These are phyloP conservation scores for Latrodectus hesperus DNA, from an alignment of 2,888 invertebrate genomes.

Conservation along the genomic window DNA sequence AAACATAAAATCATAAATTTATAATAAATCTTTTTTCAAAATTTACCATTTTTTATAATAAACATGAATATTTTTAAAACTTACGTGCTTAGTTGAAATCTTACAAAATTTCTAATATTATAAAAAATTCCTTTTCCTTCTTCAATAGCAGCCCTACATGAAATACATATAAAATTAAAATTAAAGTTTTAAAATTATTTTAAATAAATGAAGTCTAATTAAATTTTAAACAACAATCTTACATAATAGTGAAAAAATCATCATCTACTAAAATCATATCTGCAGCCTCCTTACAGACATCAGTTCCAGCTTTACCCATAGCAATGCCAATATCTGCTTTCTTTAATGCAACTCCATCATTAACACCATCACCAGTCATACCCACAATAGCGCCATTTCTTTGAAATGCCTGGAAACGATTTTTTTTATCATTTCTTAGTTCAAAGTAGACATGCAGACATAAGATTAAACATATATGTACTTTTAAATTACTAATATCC, in stretches of 20 bases:
- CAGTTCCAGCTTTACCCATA: constrained; percentile 94
- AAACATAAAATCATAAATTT: too few species aligned
- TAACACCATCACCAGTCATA: constrained; percentile 99
- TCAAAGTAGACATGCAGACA: too few species aligned
- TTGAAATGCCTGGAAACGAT: constrained; percentile 83
- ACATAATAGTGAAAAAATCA: constrained; percentile 98
- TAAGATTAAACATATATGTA: too few species aligned
- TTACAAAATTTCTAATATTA: constrained; percentile 99
- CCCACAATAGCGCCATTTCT: constrained; percentile 94
- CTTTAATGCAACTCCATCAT: constrained; percentile 98
- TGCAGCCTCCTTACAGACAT: constrained; percentile 99
- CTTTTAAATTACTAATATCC: too few species aligned
- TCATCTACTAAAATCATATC: constrained; percentile 99
- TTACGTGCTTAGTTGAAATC: constrained; percentile 95
- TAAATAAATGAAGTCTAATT: constrained; percentile 42
- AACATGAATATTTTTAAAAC: constrained; percentile 70
- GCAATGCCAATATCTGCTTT: constrained; percentile 99
- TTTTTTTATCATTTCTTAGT: too few species aligned
- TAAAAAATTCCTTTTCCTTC: constrained; percentile 99
- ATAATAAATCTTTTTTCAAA: not conserved
- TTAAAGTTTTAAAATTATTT: not conserved
- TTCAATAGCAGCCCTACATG: constrained; percentile 88
- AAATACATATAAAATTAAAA: constrained; percentile 13
- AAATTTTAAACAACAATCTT: constrained; percentile 75
- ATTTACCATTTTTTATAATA: not conserved